These are phyloP conservation scores for Dendrophyllia cribrosa DNA, from an alignment of 64 coral and sea anemone species.

Conservation along the genomic window DNA sequence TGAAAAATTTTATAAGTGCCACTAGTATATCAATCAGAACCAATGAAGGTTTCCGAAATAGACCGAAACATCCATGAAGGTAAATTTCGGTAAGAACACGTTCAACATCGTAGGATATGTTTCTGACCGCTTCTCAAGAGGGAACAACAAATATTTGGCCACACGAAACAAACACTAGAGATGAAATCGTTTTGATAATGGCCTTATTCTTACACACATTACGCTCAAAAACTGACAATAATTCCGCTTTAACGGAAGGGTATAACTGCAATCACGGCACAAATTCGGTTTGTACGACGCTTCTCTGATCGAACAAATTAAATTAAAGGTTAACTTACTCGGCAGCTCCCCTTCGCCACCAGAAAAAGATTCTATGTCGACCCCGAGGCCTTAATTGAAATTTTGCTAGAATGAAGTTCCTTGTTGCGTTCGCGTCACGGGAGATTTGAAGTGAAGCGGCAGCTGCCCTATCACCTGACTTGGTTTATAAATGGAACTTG, in stretches of 20 bases:
- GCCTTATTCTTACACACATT: neutral
- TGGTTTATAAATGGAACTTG: neutral
- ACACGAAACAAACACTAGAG: slow-evolving; percentile 20
- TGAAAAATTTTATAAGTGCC: neutral
- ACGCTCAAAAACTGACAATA: neutral
- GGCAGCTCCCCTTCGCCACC: neutral
- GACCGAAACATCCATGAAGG: neutral
- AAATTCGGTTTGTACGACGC: neutral
- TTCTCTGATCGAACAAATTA: neutral
- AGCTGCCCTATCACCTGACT: slow-evolving; percentile 42
- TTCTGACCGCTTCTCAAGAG: neutral
- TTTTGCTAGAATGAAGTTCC: neutral
- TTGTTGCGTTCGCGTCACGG: neutral
- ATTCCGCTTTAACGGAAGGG: neutral
- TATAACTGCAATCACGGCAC: neutral
- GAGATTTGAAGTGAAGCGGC: neutral
- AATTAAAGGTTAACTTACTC: neutral
- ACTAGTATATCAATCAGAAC: neutral
- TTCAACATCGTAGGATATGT: neutral
- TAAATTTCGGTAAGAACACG: neutral
- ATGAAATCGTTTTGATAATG: slow-evolving; percentile 1
- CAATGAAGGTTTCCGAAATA: neutral
- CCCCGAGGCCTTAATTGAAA: neutral
- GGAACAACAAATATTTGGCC: slow-evolving; percentile 40
- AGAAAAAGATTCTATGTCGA: neutral